Evolutionary conservation across 2,888 invertebrate species (phyloP), one percentile per base, ranked within the genome.

Genomic region (Tetranychus piercei): DNA sequence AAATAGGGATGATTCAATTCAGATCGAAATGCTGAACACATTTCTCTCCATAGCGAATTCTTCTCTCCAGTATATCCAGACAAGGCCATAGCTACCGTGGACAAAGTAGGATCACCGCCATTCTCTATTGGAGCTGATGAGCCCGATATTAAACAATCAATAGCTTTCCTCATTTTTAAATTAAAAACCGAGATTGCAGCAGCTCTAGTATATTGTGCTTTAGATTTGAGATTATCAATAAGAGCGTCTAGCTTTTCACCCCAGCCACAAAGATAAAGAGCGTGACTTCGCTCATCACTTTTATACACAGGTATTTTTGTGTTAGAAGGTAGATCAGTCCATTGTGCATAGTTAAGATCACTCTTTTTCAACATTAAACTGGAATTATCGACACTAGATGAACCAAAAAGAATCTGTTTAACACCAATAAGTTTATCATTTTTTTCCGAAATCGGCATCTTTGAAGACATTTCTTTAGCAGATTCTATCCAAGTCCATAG

Each of bases 151-250:
- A 95, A 86, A 80, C 93, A 90, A 80, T 92, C 90, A 75, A 94
- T 90, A 45, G 94, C 94, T 80, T 87, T 84, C 75, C 89, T 87
- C 78, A 95, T 86, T 81, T 90, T 89, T 80, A 94, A 86, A 83
- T 92, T 91, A 83, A 94, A 95, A 74, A 92, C 89, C 72, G 92
- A 90, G 75, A 95, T 88, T 76, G 94, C 92, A 65, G 94, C 93
- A 67, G 94, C 94, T 81, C 93, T 87, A 75, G 89, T 87, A 83
- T 88, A 87, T 79, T 88, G 88, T 75, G 87, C 87, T 81, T 90
- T 89, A n/a, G 77, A 77, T 75, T 81, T 23, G 55, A 75, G 73
- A 45, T 55, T 8, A 72, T 23, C 18, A 71, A 73, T 72, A 55
- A n/a, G 6, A 55, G 55, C 71, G 80, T 72, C 55, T 18, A 90